These are phyloP conservation scores for Troglohyphantes excavatus DNA, from an alignment of 2,888 invertebrate genomes.

Conservation along the genomic window DNA sequence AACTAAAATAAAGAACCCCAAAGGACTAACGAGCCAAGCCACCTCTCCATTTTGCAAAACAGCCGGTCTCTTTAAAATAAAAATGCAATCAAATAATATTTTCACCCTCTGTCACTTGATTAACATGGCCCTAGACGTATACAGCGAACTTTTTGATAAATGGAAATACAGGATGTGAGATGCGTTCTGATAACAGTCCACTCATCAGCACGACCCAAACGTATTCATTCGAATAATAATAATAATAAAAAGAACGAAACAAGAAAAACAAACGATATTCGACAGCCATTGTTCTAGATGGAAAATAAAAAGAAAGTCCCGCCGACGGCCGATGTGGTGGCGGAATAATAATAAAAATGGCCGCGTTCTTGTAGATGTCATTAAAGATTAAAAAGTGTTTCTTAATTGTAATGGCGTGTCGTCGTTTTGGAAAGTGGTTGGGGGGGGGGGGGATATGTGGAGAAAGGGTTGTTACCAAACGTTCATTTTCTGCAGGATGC, in stretches of 20 bases:
- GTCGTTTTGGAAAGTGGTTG: conserved; percentile 12
- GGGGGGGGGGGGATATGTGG: too few relatives aligned
- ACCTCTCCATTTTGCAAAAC: background rate
- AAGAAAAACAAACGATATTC: background rate
- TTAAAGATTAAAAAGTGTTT: conserved; percentile 40
- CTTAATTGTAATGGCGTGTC: conserved; percentile 63
- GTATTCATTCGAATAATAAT: background rate
- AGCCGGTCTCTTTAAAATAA: background rate
- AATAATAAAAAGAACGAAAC: conserved; percentile 1
- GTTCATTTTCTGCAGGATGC: conserved; percentile 4
- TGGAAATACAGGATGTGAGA: conserved; percentile 42
- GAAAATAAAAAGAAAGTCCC: conserved; percentile 21
- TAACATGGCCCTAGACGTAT: conserved; percentile 6
- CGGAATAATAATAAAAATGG: conserved; percentile 52
- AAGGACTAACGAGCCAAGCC: background rate
- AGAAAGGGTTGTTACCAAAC: background rate
- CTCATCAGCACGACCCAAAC: conserved; percentile 8
- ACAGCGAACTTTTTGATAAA: conserved; percentile 31
- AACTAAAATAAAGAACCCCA: background rate
- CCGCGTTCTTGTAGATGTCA: conserved; percentile 33
- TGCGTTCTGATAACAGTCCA: background rate
- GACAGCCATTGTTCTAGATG: conserved; percentile 36
- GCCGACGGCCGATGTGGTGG: conserved; percentile 14
- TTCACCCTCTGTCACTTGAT: conserved; percentile 5
- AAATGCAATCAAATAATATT: background rate